Evolutionary conservation across 1,140 invertebrate species (phyloP), one percentile per base, ranked within the genome.

Genomic region (Asbolus verrucosus): DNA sequence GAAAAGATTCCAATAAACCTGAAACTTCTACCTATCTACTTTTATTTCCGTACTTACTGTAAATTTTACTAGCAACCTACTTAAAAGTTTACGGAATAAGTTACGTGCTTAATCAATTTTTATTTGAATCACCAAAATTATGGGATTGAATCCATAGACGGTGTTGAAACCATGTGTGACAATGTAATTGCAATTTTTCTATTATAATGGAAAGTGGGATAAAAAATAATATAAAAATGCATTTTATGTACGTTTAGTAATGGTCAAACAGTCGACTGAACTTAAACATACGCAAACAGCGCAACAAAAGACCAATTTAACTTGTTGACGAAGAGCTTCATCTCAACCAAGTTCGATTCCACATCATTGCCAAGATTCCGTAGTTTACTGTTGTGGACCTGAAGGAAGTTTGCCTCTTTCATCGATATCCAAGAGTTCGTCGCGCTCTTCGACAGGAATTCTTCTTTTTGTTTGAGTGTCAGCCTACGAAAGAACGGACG

Each of bases 251-350:
- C 5, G 33, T 11, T 36, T 4, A 36, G 33, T 36, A 36, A 36
- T 36, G 39, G 39, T 43, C 16, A 43, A 43, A 43, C 9, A 9
- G 39, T 43, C 16, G 39, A 43, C 13, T 43, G 39, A 43, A 18
- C 13, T 43, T 43, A 43, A 43, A 43, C 16, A 43, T 43, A 14
- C 4, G 15, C 13, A 43, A 43, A 43, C 39, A 43, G 6, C 39
- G 4, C 39, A 4, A 43, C 39, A 43, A 43, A 43, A 43, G 39
- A 18, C 13, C 39, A 43, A 43, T 43, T 43, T 43, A 43, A 43
- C 39, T 43, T 43, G 39, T 43, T 43, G 39, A 43, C 39, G 39
- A 15, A 43, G 13, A 14, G 39, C 39, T 43, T 43, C 39, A 16
- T 43, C 13, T 43, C 15, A 9, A 9, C 39, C 15, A 13, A 43